Evolutionary conservation across 2,797 vertebrate genomes (phyloP).

Genomic region (Erpetoichthys calabaricus): DNA sequence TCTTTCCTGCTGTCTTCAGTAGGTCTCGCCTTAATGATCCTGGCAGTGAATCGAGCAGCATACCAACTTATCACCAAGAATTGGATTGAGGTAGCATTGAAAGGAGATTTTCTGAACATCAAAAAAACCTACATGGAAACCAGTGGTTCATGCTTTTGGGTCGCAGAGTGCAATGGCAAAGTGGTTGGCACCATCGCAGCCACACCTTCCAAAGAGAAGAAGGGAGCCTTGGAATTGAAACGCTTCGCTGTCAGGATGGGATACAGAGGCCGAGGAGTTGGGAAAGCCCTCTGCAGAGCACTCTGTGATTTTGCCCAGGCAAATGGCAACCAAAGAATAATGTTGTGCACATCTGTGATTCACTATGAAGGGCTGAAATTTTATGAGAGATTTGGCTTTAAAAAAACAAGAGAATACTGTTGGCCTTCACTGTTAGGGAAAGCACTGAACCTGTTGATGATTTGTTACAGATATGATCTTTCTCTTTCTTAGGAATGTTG

Average conservation of each 20-base stretch:
- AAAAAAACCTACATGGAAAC: slow-evolving; percentile 15
- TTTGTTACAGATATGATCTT: slow-evolving; percentile 9
- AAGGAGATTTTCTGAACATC: slow-evolving; percentile 23
- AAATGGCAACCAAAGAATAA: slow-evolving; percentile 14
- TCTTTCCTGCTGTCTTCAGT: slow-evolving; percentile 10
- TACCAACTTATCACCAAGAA: no score
- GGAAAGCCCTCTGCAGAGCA: slow-evolving; percentile 14
- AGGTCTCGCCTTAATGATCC: neutral
- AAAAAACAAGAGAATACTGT: neutral
- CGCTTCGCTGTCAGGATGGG: slow-evolving; percentile 11
- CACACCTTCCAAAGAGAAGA: neutral
- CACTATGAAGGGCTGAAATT: slow-evolving; percentile 12
- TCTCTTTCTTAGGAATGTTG: neutral
- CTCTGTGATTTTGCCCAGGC: slow-evolving; percentile 24
- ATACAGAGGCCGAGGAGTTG: slow-evolving; percentile 13
- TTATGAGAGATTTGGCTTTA: slow-evolving; percentile 25
- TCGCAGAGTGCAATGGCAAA: slow-evolving; percentile 16
- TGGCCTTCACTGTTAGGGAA: neutral
- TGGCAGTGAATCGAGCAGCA: no score
- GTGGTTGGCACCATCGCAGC: slow-evolving; percentile 21
- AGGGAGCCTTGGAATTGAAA: neutral
- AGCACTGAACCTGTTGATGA: neutral
- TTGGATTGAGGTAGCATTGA: neutral
- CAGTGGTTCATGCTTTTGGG: slow-evolving; percentile 24
- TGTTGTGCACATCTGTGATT: slow-evolving; percentile 9